Percentiles rank a stretch among this genome's conserved stretches.
phyloP scores from a whole-genome alignment of 2,888 invertebrate genomes.

The Mactromeris polynyma region DNA sequence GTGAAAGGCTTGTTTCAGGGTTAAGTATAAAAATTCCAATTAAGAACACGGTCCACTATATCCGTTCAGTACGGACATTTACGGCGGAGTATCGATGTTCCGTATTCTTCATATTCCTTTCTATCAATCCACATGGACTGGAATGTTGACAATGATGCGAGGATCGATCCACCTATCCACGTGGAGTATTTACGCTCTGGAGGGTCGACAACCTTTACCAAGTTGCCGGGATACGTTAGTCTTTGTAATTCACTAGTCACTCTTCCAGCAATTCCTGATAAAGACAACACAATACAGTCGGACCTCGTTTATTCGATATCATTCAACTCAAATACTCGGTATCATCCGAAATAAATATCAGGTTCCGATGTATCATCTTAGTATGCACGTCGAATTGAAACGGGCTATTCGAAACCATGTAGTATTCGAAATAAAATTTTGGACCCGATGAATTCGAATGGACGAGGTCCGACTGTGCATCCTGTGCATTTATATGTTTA shows the following conservation, averaged over 20 bases:
- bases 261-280: conserved; percentile 67
- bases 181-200: conserved; percentile 86
- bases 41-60: not conserved
- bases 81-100: conserved; percentile 97
- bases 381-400: too few relatives aligned
- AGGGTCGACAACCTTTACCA: conserved; percentile 74
- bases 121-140: conserved; percentile 67
- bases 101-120: conserved; percentile 95
- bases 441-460: too few relatives aligned
- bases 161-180: conserved; percentile 72
- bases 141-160: conserved; percentile 70
- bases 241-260: conserved; percentile 75
- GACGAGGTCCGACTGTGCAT: too few relatives aligned
- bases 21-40: not conserved
- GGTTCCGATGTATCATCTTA: too few relatives aligned
- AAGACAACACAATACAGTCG: too few relatives aligned
- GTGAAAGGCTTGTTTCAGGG: not conserved
- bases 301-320: too few relatives aligned
- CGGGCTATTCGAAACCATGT: too few relatives aligned
- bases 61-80: conserved; percentile 90
- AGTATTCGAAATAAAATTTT: too few relatives aligned
- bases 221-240: conserved; percentile 72
- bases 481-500: too few relatives aligned
- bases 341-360: too few relatives aligned
- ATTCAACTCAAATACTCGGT: too few relatives aligned